Percentiles rank a stretch among this genome's conserved stretches.
These are phyloP conservation scores for Drosophila melanica DNA, from an alignment of 1,140 invertebrate species.

Conservation along the genomic window DNA sequence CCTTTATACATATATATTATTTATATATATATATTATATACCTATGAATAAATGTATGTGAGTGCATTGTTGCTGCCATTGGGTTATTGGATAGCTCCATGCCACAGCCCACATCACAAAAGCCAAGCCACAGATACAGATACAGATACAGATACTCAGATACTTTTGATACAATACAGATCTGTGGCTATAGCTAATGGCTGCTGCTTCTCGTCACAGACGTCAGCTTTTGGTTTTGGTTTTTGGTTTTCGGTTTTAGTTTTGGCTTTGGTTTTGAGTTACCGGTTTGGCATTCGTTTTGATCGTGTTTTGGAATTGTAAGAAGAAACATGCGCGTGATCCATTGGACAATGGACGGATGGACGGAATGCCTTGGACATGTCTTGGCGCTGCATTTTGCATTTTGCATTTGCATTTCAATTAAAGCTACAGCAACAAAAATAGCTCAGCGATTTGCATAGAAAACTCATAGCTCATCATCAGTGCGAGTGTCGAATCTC, in stretches of 20 bases:
- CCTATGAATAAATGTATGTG: background rate
- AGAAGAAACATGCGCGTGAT: slow-evolving; percentile 66
- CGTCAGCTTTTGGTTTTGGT: slow-evolving; percentile 27
- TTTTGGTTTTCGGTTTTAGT: slow-evolving; percentile 21
- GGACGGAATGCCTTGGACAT: slow-evolving; percentile 20
- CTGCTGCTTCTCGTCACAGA: slow-evolving; percentile 24
- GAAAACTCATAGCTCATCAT: slow-evolving; percentile 81
- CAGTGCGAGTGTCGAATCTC: slow-evolving; percentile 65
- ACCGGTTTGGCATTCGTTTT: slow-evolving; percentile 46
- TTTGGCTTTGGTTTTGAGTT: slow-evolving; percentile 42
- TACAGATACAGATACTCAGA: slow-evolving; percentile 21
- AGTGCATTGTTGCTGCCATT: slow-evolving; percentile 21
- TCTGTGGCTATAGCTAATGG: slow-evolving; percentile 18
- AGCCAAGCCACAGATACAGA: slow-evolving; percentile 16
- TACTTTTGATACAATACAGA: slow-evolving; percentile 29
- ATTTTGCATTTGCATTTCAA: slow-evolving; percentile 71
- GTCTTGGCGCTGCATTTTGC: slow-evolving; percentile 19
- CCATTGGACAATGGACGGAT: slow-evolving; percentile 44
- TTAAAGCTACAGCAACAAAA: slow-evolving; percentile 39
- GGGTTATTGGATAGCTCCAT: slow-evolving; percentile 41
- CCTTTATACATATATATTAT: slow-evolving; percentile 11
- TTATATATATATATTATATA: background rate
- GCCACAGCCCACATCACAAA: slow-evolving; percentile 26
- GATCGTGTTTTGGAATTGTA: slow-evolving; percentile 70
- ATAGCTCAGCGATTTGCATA: slow-evolving; percentile 62